These are phyloP conservation scores for Balaeniceps rex DNA, from an alignment of 2,113 vertebrate species.

Conservation along the genomic window DNA sequence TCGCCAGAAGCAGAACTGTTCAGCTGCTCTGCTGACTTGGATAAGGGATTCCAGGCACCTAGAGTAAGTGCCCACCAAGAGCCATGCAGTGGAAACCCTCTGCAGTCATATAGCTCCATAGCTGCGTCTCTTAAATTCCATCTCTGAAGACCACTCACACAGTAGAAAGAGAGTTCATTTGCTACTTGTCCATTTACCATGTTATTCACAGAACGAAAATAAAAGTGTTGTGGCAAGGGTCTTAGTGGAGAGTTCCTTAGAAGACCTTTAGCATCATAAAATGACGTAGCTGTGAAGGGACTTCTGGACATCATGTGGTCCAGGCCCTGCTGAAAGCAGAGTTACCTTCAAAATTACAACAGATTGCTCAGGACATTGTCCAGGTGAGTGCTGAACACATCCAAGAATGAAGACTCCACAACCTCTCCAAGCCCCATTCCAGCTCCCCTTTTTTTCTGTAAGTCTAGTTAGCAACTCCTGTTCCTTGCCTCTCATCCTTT, in stretches of 20 bases:
- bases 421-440: not conserved
- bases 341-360: not conserved
- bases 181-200: not conserved
- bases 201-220: not conserved
- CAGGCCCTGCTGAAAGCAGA: not conserved
- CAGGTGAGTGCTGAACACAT: not conserved
- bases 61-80: not conserved
- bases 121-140: not conserved
- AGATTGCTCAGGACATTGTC: not conserved
- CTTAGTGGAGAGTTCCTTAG: not conserved
- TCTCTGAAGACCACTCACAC: not conserved
- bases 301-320: not conserved
- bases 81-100: not conserved
- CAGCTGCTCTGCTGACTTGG: not conserved
- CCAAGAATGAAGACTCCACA: not conserved
- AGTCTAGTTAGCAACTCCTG: not conserved
- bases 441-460: not conserved
- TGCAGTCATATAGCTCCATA: not conserved
- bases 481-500: not conserved
- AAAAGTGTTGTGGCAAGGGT: not conserved
- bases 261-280: conserved; percentile 3
- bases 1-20: not conserved
- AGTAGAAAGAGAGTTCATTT: not conserved
- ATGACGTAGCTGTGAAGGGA: not conserved
- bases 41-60: not conserved